Evolutionary conservation across 2,113 vertebrate genomes (phyloP).

Genomic region (Chunga burmeisteri): DNA sequence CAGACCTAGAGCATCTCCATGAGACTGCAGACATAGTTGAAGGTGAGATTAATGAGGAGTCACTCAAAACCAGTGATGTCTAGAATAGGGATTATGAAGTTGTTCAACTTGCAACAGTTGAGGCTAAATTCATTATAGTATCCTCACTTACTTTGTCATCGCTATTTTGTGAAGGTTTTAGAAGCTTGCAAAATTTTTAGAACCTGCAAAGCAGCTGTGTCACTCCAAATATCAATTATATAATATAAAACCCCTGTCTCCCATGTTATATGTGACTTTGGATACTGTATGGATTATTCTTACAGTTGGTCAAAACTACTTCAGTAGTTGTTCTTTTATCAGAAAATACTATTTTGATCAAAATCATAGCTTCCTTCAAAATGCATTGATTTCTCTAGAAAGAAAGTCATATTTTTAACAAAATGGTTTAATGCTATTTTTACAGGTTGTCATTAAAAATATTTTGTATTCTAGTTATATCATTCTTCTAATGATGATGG

Average conservation of each 20-base stretch:
- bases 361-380: background rate
- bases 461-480: background rate
- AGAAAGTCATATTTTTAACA: background rate
- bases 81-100: background rate
- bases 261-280: background rate
- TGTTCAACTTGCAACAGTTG: background rate
- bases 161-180: background rate
- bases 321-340: background rate
- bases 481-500: background rate
- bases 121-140: background rate
- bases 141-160: background rate
- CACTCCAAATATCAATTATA: background rate
- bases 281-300: background rate
- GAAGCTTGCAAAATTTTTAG: background rate
- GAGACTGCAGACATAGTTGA: background rate
- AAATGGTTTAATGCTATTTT: background rate
- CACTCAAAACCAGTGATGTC: background rate
- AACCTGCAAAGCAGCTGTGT: background rate
- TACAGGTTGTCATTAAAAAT: background rate
- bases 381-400: background rate
- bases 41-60: background rate
- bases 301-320: background rate
- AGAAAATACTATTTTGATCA: background rate
- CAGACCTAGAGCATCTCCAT: background rate
- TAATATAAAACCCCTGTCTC: background rate